Evolutionary conservation across 2,888 invertebrate genomes (phyloP), one percentile per base, ranked within the genome.

Genomic region (Thereva unica): DNA sequence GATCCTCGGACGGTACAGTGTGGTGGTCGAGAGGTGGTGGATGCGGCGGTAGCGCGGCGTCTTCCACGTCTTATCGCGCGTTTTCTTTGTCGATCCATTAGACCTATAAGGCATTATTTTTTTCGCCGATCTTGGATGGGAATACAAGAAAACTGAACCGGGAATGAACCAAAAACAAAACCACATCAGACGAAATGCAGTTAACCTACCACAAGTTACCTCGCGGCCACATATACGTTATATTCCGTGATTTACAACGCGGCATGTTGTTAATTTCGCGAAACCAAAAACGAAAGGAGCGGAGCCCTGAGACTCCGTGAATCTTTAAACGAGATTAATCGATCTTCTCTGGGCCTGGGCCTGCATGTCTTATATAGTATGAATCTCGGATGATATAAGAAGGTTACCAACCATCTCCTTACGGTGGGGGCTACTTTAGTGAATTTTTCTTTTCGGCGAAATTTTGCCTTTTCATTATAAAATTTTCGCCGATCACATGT

Each of bases 241-340:
- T 64, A 52, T 35, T 64, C 23, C 64, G 64, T 64, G 64, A 64
- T 64, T 64, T 64, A 64, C 53, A 64, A 64, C 53, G 64, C 64
- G 64, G 64, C 64, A 64, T 64, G 64, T 64, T 64, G 64, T 64
- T 64, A 64, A 64, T 64, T 64, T 64, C 53, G 52, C 23, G 23
- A 64, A 61, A 41, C 53, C 53, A 64, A 61, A 64, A 52, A 42
- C 52, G 53, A 64, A 53, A 50, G 47, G 52, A 64, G 53, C 53
- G 12, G 52, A 37, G 53, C 50, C 61, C 41, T 34, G 45, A 61
- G 37, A 61, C 44, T 12, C 50, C 61, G 34, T 41, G 45, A 61
- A 40, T 50, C 44, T 12, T 53, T 37, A 64, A 64, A 63, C 53
- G 50, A 64, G 64, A 64, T 64, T 53, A 53, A 64, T 64, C 64